phyloP scores from a whole-genome alignment of 2,888 invertebrate species.

The Trypoxylon attenuatum region DNA sequence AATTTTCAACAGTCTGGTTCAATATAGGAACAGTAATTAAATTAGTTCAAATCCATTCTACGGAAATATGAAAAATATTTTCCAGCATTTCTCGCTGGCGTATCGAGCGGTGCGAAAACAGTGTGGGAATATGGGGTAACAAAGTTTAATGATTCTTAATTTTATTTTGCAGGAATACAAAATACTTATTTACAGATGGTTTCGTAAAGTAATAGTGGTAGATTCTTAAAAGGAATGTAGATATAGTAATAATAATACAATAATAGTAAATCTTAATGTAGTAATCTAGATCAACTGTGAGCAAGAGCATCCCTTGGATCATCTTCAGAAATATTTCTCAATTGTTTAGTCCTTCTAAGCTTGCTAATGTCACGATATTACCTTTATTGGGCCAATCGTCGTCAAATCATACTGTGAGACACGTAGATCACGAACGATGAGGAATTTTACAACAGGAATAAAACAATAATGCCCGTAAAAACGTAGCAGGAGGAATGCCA shows the following conservation, averaged over 20 bases:
- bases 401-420: slow-evolving; percentile 31
- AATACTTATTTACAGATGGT: slow-evolving; percentile 74
- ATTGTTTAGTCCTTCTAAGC: slow-evolving; percentile 49
- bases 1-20: too few species aligned
- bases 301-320: slow-evolving; percentile 71
- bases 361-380: slow-evolving; percentile 47
- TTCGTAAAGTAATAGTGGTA: slow-evolving; percentile 72
- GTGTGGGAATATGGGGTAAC: too few species aligned
- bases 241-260: slow-evolving; percentile 68
- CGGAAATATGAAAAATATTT: too few species aligned
- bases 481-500: slow-evolving; percentile 8
- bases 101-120: too few species aligned
- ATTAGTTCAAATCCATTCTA: too few species aligned
- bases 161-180: slow-evolving; percentile 73
- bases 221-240: slow-evolving; percentile 72
- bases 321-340: slow-evolving; percentile 64
- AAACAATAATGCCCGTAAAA: slow-evolving; percentile 11
- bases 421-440: background rate
- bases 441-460: slow-evolving; percentile 8
- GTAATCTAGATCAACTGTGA: slow-evolving; percentile 71
- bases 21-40: too few species aligned
- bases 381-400: slow-evolving; percentile 44
- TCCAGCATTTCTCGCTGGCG: too few species aligned
- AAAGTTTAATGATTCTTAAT: slow-evolving; percentile 50
- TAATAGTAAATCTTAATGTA: slow-evolving; percentile 70